Evolutionary conservation across 1,140 invertebrate species (phyloP).

Genomic region (Tribolium madens): DNA sequence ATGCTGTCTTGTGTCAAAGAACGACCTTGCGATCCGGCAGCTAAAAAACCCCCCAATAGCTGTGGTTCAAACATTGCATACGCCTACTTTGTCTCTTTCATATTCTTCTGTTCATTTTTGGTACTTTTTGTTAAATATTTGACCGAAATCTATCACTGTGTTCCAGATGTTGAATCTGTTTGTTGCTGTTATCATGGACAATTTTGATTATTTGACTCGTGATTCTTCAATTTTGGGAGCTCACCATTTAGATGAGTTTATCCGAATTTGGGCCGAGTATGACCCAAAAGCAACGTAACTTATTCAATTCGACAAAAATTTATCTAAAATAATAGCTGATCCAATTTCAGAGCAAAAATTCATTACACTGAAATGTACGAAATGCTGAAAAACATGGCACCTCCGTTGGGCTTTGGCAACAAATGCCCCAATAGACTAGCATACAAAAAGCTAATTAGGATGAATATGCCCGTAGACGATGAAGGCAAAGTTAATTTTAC

Average conservation of each 20-base stretch:
- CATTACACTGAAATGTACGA: constrained; percentile 99
- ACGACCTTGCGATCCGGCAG: constrained; percentile 80
- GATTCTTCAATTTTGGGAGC: constrained; percentile 99
- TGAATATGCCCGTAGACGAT: constrained; percentile 99
- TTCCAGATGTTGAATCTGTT: constrained; percentile 98
- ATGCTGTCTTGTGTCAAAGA: constrained; percentile 96
- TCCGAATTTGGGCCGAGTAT: constrained; percentile 99
- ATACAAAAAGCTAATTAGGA: constrained; percentile 98
- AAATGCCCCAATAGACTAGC: constrained; percentile 99
- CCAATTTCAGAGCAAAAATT: constrained; percentile 87
- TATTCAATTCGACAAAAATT: neutral
- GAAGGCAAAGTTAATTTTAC: constrained; percentile 99
- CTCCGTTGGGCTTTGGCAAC: constrained; percentile 98
- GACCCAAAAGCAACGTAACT: constrained; percentile 97
- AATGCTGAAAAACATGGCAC: constrained; percentile 99
- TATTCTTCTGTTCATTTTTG: constrained; percentile 99
- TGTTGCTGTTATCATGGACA: constrained; percentile 99
- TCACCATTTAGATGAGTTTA: constrained; percentile 99
- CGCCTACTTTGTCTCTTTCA: constrained; percentile 99
- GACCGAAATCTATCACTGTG: constrained; percentile 56
- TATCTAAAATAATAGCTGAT: neutral
- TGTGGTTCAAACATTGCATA: constrained; percentile 98
- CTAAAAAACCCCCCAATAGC: constrained; percentile 75
- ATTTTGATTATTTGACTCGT: constrained; percentile 99
- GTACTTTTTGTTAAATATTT: constrained; percentile 67